Evolutionary conservation across 2,888 invertebrate species (phyloP).

Genomic region (Trichopoda pennipes): DNA sequence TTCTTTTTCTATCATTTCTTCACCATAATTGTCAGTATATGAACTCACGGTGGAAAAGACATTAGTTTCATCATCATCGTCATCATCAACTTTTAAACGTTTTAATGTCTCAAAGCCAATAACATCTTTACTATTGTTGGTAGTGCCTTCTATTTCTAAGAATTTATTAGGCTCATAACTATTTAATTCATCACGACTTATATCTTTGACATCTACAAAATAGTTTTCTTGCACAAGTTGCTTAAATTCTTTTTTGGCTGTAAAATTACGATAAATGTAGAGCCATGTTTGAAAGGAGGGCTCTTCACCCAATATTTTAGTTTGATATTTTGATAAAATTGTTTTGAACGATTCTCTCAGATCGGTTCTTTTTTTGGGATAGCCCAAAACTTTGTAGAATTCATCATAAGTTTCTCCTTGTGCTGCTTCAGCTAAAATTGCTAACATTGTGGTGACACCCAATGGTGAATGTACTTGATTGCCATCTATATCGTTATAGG

Average conservation of each 20-base stretch:
- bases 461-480: constrained; percentile 86
- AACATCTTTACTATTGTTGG: constrained; percentile 80
- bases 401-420: constrained; percentile 84
- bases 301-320: constrained; percentile 70
- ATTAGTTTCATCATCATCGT: constrained; percentile 64
- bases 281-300: constrained; percentile 86
- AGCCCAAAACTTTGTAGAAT: constrained; percentile 82
- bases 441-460: constrained; percentile 84
- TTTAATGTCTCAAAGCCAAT: constrained; percentile 80
- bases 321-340: constrained; percentile 75
- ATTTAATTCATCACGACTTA: constrained; percentile 75
- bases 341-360: constrained; percentile 75
- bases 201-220: constrained; percentile 84
- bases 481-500: constrained; percentile 78
- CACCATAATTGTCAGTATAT: constrained; percentile 73
- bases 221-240: constrained; percentile 84
- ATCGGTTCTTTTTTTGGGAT: constrained; percentile 81
- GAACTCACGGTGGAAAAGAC: constrained; percentile 49
- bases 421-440: constrained; percentile 85
- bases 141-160: constrained; percentile 68
- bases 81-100: constrained; percentile 75
- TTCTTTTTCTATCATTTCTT: constrained; percentile 75
- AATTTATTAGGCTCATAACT: constrained; percentile 75
- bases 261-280: constrained; percentile 86
- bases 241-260: constrained; percentile 84